Base-by-base conservation (phyloP, 2,113 vertebrate species). In the Arothron firmamentum region DNA sequence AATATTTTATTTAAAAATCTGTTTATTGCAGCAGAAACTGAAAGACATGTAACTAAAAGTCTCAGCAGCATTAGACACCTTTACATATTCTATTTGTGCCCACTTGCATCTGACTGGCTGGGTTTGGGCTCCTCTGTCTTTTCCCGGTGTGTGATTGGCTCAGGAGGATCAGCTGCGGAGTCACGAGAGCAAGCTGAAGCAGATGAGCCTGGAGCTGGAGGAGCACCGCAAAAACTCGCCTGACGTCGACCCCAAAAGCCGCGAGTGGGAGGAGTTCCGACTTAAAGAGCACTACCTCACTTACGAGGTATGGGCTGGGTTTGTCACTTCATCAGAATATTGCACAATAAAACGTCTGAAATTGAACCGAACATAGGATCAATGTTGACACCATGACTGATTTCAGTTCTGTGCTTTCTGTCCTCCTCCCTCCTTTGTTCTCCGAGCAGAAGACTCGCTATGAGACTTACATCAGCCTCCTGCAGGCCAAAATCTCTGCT, bases 201-300 rank as follows among this genome's bases (percentile, higher is more conserved):
- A 98, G 91, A 94, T 95, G 89, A 89, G 92, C 61, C 84, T 93
- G 1, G 96, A 98, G 91, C 90, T 98, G 90, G 93, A 94, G 20
- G 95, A 98, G 79, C 95, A 98, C 86, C 90, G 92, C 78, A 88
- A 90, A 65, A 93, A 91, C 83, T 90, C 92, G 1, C 84, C 92
- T 45, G 93, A 93, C 58, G 91, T 90, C 68, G 93, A 91, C 67
- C 84, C 92, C 70, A 98, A 96, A 81, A 96, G 93, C 82, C 93
- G 94, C 80, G 95, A 96, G 77, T 91, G 92, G 17, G 96, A 98
- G 88, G 96, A 98, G 84, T 92, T 91, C 88, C 91, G 93, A 63
- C 90, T 98, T 72, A 98, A 98, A 91, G 96, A 98, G 84, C 95
- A 98, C 88, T 98, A 98, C 90, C 93, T 98, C 85, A 94, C 88